These are phyloP conservation scores for Clepsis dumicolana DNA, from an alignment of 2,888 invertebrate genomes.

Conservation along the genomic window DNA sequence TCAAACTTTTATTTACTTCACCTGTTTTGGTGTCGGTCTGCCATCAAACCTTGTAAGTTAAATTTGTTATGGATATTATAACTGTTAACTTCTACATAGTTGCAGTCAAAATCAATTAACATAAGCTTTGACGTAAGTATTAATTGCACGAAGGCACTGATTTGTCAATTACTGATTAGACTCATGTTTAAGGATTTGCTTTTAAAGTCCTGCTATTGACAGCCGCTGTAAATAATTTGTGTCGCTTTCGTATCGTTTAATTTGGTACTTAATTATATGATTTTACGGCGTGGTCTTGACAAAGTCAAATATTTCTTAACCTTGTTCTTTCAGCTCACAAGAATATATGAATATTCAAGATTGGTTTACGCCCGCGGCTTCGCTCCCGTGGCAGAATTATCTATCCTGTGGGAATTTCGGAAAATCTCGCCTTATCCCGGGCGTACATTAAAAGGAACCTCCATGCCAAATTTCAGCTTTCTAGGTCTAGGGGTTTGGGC, in stretches of 20 bases:
- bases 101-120: conserved; percentile 39
- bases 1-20: too few relatives aligned
- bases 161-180: conserved; percentile 86
- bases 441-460: too few relatives aligned
- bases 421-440: too few relatives aligned
- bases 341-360: too few relatives aligned
- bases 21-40: too few relatives aligned
- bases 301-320: neutral
- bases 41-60: too few relatives aligned
- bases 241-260: conserved; percentile 54
- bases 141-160: conserved; percentile 78
- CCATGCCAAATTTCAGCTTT: too few relatives aligned
- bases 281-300: neutral
- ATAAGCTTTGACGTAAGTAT: conserved; percentile 52
- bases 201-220: conserved; percentile 65
- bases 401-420: too few relatives aligned
- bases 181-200: conserved; percentile 75
- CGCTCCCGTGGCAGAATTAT: too few relatives aligned
- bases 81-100: conserved; percentile 22
- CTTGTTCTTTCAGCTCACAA: neutral
- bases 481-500: too few relatives aligned
- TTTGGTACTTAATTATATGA: neutral
- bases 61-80: too few relatives aligned
- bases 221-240: conserved; percentile 70
- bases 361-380: too few relatives aligned